Evolutionary conservation across 2,797 vertebrate genomes (phyloP).

Genomic region (Danio aesculapii): DNA sequence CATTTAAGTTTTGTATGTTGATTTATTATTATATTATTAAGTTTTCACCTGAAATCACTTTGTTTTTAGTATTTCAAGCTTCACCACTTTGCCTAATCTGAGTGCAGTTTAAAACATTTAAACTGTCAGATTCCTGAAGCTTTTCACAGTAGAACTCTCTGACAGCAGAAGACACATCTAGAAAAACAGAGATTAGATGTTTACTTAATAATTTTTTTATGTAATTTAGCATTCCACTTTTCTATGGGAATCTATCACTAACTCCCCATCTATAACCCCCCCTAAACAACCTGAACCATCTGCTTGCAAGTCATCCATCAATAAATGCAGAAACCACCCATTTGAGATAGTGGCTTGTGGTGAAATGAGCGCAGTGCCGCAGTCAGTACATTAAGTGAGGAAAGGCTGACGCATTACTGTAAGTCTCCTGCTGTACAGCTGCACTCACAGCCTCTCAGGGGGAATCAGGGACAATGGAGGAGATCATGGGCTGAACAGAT

Average conservation of each 20-base stretch:
- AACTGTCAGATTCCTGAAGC: neutral
- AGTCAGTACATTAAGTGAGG: constrained; percentile 39
- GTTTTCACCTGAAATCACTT: neutral
- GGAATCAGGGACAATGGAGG: constrained; percentile 23
- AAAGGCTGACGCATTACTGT: constrained; percentile 47
- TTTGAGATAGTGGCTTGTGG: constrained; percentile 29
- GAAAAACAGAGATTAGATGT: neutral
- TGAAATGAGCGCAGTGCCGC: neutral
- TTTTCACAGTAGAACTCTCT: neutral
- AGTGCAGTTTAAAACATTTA: neutral
- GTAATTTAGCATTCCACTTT: neutral
- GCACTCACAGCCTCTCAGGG: constrained; percentile 18
- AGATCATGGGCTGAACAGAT: neutral
- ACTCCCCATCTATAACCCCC: neutral
- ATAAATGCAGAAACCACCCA: constrained; percentile 16
- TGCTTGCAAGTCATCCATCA: neutral
- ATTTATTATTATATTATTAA: neutral
- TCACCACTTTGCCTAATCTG: neutral
- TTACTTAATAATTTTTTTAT: neutral
- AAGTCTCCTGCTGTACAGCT: constrained; percentile 28
- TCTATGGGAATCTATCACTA: neutral
- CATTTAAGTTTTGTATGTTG: too few species aligned
- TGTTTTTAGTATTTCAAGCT: neutral
- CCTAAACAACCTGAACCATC: neutral
- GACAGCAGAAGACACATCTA: neutral